Base-by-base conservation (phyloP, 35 echinoderm and acorn worm genomes). In the Apostichopus japonicus region DNA sequence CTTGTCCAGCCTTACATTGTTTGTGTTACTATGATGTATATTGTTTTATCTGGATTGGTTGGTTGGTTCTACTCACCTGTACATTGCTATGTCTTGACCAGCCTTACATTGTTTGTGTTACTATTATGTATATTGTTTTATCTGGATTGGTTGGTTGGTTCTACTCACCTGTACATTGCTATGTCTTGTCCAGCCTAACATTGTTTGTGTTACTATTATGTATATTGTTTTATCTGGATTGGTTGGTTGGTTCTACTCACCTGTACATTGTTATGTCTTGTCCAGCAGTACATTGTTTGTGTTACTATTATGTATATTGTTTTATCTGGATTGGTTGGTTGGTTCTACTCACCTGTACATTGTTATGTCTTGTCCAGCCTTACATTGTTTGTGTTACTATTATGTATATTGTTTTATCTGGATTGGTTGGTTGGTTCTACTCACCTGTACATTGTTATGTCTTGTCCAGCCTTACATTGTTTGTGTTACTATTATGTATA, bases 381-480 rank as follows among this genome's bases (percentile, higher is more conserved):
- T 13, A 13, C 33, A 80, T 14, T 24, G 14, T 22, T 75, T 84
- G 88, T 22, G 5, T 83, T 23, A 82, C 23, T 77, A 14, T 23
- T 78, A 44, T 4, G 33, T 44, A 44, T 44, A 44, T 44, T 44
- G 33, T 44, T 44, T 44, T 0, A 44, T 44, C 33, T 44, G 33
- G 33, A 44, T 44, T 44, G 33, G 33, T 44, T 44, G 2, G 33
- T 44, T 44, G 33, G 33, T 44, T 44, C 33, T 44, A 92, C 93
- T 67, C 79, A 98, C 97, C 94, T 99, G 94, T 95, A 99, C 56
- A 95, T 95, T 83, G 81, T 80, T 15, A 96, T 95, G 13, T 79
- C 77, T n/a, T n/a, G n/a, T n/a, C n/a, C n/a, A n/a, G 78, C 16
- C 10, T 19, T 13, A 13, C 33, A 80, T 14, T 24, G 14, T 22